Evolutionary conservation across 1,140 invertebrate genomes (phyloP), one percentile per base, ranked within the genome.

Genomic region (Drosophila setifemur): DNA sequence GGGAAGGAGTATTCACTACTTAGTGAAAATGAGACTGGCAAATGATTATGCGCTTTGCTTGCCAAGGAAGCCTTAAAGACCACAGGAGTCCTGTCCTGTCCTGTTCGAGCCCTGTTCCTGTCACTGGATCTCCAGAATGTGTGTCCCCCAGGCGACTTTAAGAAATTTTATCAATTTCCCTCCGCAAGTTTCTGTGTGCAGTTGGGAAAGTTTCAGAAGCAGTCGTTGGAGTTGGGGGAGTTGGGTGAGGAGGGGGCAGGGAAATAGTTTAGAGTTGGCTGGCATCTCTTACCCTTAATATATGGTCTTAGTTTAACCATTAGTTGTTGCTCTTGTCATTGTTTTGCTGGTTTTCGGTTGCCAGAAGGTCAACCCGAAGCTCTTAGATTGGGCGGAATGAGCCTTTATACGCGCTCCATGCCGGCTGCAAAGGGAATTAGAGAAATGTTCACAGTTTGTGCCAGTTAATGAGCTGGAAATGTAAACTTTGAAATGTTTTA

Each of bases 121-220:
- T 5, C 33, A 37, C 28, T 66, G 71, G 72, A 58, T 44, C 57
- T 31, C 18, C 29, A 50, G 42, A 61, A 73, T 77, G 74, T 77
- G 74, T 60, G 43, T 78, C 43, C 75, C 35, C 31, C 48, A 12
- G 55, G 69, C 28, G 73, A 72, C 74, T 79, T 85, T 68, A 79
- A 86, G 66, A 75, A 72, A 71, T 85, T 83, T 86, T 85, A 85
- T 85, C 79, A 86, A 86, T 85, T 86, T 86, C 52, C 21, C 31
- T 48, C 19, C 28, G 48, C 58, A 83, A 85, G 42, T 85, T 83
- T 77, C 11, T 45, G 50, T 45, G 50, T 72, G 68, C 60, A 76
- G 57, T 48, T 66, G 48, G 47, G 44, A 78, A 69, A 83, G 71
- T 53, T 83, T 69, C 40, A 21, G 42, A 42, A 83, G 76, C 43